These are phyloP conservation scores for Drosophila tristis DNA, from an alignment of 1,140 invertebrate species.

Conservation along the genomic window DNA sequence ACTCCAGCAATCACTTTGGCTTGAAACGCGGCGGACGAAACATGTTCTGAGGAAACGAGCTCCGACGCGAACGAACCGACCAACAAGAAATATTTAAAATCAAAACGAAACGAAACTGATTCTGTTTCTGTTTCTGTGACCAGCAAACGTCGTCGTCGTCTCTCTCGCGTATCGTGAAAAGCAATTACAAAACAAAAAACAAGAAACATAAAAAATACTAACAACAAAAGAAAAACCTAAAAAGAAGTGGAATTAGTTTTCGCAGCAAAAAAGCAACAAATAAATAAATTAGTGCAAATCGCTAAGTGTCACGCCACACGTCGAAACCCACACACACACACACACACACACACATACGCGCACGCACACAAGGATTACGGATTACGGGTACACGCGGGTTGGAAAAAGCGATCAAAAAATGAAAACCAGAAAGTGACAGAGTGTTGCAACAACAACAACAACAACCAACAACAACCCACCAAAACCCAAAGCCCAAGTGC, in stretches of 20 bases:
- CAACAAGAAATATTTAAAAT: conserved; percentile 13
- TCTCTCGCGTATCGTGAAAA: conserved; percentile 12
- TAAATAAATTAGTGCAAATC: conserved; percentile 29
- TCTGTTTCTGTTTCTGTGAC: background rate
- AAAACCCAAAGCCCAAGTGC: conserved; percentile 35
- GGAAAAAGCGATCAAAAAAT: conserved; percentile 70
- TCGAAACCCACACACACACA: conserved; percentile 7
- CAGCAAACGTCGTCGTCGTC: no score
- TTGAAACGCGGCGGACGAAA: conserved; percentile 83
- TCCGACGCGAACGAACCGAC: conserved; percentile 41
- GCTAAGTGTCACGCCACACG: conserved; percentile 36
- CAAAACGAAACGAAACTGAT: conserved; percentile 24
- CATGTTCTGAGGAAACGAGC: conserved; percentile 82
- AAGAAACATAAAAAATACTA: conserved; percentile 12
- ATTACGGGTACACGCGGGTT: conserved; percentile 70
- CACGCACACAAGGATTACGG: conserved; percentile 74
- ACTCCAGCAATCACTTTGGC: conserved; percentile 79
- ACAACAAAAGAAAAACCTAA: conserved; percentile 6
- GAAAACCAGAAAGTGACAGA: conserved; percentile 79
- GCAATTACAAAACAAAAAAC: conserved; percentile 8
- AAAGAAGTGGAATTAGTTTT: conserved; percentile 5
- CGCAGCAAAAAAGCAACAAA: conserved; percentile 5
- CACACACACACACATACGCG: conserved; percentile 27
- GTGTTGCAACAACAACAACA: conserved; percentile 25
- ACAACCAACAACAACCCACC: conserved; percentile 28